These are phyloP conservation scores for Amazona ochrocephala DNA, from an alignment of 2,797 vertebrate species.

Conservation along the genomic window DNA sequence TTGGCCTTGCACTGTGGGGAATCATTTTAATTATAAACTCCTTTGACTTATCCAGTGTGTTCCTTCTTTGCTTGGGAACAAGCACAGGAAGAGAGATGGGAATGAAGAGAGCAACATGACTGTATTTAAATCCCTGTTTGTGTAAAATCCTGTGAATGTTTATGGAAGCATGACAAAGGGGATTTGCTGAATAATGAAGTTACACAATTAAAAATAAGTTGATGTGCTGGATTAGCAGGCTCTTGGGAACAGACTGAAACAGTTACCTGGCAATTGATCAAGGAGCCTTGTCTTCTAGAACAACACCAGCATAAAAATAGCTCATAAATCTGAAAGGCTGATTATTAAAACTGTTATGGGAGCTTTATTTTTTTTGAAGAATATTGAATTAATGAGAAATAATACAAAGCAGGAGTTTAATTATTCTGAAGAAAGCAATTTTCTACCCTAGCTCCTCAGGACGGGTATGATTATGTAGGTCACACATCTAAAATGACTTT, in stretches of 20 bases:
- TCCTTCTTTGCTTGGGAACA: not conserved
- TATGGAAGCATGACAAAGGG: conserved; percentile 21
- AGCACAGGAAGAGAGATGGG: not conserved
- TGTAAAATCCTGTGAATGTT: conserved; percentile 14
- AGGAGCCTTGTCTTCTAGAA: conserved; percentile 64
- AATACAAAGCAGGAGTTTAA: conserved; percentile 37
- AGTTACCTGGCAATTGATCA: conserved; percentile 69
- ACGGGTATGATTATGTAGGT: conserved; percentile 39
- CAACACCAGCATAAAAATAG: conserved; percentile 71
- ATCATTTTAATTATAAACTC: not conserved
- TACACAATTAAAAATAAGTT: conserved; percentile 71
- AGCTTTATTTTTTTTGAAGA: conserved; percentile 63
- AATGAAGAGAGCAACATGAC: not conserved
- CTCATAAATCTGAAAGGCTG: conserved; percentile 63
- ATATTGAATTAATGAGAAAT: conserved; percentile 67
- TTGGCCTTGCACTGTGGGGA: not conserved
- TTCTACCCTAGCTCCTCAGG: not conserved
- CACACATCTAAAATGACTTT: conserved; percentile 35
- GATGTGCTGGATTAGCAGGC: conserved; percentile 45
- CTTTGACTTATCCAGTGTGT: not conserved
- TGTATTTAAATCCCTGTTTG: conserved; percentile 7
- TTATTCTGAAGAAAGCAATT: conserved; percentile 40
- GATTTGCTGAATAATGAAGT: conserved; percentile 60
- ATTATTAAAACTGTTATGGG: conserved; percentile 40
- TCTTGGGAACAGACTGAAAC: conserved; percentile 42